Evolutionary conservation across 2,797 vertebrate species (phyloP).

Genomic region (Parauchenoglanis ngamensis): DNA sequence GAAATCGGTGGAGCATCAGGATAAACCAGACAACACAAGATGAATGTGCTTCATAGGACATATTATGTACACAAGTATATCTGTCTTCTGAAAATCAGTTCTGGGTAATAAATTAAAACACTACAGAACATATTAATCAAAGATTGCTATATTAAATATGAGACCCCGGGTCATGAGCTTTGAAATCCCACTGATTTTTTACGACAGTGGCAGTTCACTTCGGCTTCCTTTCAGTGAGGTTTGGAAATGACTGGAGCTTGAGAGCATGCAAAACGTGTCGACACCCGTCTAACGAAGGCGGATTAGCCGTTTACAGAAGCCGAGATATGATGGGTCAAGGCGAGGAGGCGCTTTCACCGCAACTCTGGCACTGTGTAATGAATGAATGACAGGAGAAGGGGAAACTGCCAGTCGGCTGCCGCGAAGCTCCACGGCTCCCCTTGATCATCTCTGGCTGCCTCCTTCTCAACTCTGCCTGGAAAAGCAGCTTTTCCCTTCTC

Average conservation of each 20-base stretch:
- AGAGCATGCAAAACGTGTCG: conserved; percentile 80
- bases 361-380: conserved; percentile 86
- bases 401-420: conserved; percentile 91
- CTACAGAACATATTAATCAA: not conserved
- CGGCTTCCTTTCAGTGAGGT: conserved; percentile 58
- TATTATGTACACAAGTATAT: not conserved
- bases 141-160: not conserved
- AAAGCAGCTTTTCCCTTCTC: conserved; percentile 88
- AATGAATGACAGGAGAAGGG: conserved; percentile 92
- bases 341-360: conserved; percentile 87
- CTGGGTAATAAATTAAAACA: not conserved
- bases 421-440: conserved; percentile 85
- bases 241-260: conserved; percentile 67
- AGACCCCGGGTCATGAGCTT: conserved; percentile 48
- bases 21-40: not conserved
- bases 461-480: conserved; percentile 89
- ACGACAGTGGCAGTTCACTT: conserved; percentile 82
- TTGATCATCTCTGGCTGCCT: conserved; percentile 94
- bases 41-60: not conserved
- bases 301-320: conserved; percentile 98
- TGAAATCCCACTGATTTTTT: conserved; percentile 84
- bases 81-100: not conserved
- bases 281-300: conserved; percentile 95
- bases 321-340: conserved; percentile 96
- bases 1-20: not conserved